A percentile compares a stretch with the other conserved stretches of the same genome.
Evolutionary conservation across 1,140 invertebrate species (phyloP).

Genomic region (Leptinotarsa texana): DNA sequence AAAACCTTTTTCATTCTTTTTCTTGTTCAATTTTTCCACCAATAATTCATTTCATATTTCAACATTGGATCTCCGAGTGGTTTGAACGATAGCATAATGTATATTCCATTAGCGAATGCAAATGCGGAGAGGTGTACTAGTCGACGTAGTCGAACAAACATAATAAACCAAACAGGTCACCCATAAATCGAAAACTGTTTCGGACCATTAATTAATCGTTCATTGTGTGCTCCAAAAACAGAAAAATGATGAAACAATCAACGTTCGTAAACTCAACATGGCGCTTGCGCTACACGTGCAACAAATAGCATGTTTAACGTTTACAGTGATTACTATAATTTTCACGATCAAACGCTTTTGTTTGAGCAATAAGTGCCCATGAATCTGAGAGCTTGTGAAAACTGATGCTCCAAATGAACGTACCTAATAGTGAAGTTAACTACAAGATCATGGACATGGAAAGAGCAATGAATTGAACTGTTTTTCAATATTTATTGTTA

Average conservation of each 20-base stretch:
- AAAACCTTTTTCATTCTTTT: too few species aligned
- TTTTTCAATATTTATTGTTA: too few species aligned
- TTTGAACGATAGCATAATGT: too few species aligned
- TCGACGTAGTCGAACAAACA: too few species aligned
- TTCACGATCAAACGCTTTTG: not conserved
- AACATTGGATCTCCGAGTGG: too few species aligned
- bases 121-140: too few species aligned
- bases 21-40: too few species aligned
- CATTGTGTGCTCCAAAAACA: not conserved
- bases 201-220: not conserved
- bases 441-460: not conserved
- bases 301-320: not conserved
- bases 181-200: not conserved
- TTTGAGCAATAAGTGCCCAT: not conserved
- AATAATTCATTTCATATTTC: too few species aligned
- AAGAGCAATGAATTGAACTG: not conserved
- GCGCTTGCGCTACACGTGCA: conserved; percentile 1
- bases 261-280: not conserved
- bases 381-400: not conserved
- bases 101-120: too few species aligned
- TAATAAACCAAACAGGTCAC: not conserved
- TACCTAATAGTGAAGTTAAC: too few species aligned
- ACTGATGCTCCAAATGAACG: not conserved
- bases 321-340: not conserved
- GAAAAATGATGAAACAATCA: conserved; percentile 5